Evolutionary conservation across 2,888 invertebrate species (phyloP), one percentile per base, ranked within the genome.

Genomic region (Mamestra brassicae): DNA sequence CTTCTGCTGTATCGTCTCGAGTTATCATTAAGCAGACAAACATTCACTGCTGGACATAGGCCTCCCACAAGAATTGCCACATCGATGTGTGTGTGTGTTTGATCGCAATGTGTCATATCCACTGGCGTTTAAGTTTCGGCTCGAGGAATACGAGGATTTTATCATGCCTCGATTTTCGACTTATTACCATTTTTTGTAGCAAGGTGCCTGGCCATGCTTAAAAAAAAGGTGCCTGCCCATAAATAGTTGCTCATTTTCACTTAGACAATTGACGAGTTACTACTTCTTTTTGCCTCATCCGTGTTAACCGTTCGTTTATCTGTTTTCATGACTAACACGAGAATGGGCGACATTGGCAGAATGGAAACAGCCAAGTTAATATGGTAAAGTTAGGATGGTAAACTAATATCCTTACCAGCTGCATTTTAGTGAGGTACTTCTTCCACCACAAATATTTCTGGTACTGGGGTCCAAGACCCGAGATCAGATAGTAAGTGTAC

Each of bases 391-490:
- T 4, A 34, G 3, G 11, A 11, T 4, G 1, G n/a, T 42, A 42
- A 11, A 42, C 61, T 26, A 26, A 11, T 62, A 26, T 26, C 26
- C 1, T 96, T 92, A 98, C 98, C 94, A 99, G 97, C 95, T 99
- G 99, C 88, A 99, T 95, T 73, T 97, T 97, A 0, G 99, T 99
- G 89, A 99, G 97, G 93, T 99, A 98, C 89, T 97, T 98, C 93
- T 99, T 99, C 99, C 99, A 99, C 99, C 99, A 99, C 61, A 99
- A 95, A 90, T 98, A 98, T 90, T 98, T 98, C 91, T 98, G 98
- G 90, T 98, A 98, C 83, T 97, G 94, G 0, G 99, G 98, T 4
- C 99, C 99, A 72, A 99, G 96, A 0, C 98, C 98, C 0, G 99
- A 97, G 68, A 99, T 93, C 86, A 98, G 97, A 92, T 99, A 99